phyloP scores from a whole-genome alignment of 2,888 invertebrate species.

The Papilio demoleus region DNA sequence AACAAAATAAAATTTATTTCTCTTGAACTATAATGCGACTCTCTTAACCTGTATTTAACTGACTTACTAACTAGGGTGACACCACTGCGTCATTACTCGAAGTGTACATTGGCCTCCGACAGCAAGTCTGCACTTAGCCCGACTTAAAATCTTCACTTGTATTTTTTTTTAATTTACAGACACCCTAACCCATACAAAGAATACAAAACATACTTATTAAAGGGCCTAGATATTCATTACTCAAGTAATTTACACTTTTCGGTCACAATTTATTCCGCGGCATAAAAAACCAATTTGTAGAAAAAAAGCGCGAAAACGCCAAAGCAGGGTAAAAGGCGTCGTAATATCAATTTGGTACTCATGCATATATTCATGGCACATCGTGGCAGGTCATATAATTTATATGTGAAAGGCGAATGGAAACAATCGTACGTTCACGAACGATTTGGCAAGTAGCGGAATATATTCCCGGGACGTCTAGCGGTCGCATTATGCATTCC shows the following conservation, averaged over 20 bases:
- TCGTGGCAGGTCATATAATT: constrained; percentile 80
- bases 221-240: constrained; percentile 62
- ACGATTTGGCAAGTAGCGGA: constrained; percentile 70
- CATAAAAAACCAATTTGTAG: constrained; percentile 78
- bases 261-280: constrained; percentile 73
- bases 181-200: too few relatives aligned
- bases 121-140: too few relatives aligned
- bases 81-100: too few relatives aligned
- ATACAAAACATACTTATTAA: constrained; percentile 17
- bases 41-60: too few relatives aligned
- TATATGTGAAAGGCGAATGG: constrained; percentile 75
- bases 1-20: too few relatives aligned
- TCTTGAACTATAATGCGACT: too few relatives aligned
- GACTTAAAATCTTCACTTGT: too few relatives aligned
- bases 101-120: too few relatives aligned
- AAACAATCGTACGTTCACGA: constrained; percentile 78
- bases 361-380: constrained; percentile 79
- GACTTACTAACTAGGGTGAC: too few relatives aligned
- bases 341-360: constrained; percentile 82
- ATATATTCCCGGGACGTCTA: constrained; percentile 55
- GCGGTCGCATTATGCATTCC: constrained; percentile 71
- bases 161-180: too few relatives aligned
- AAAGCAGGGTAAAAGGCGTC: constrained; percentile 70
- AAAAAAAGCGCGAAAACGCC: constrained; percentile 63
- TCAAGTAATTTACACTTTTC: constrained; percentile 70